Evolutionary conservation across 2,113 vertebrate species (phyloP), one percentile per base, ranked within the genome.

Genomic region (Zootoca vivipara): DNA sequence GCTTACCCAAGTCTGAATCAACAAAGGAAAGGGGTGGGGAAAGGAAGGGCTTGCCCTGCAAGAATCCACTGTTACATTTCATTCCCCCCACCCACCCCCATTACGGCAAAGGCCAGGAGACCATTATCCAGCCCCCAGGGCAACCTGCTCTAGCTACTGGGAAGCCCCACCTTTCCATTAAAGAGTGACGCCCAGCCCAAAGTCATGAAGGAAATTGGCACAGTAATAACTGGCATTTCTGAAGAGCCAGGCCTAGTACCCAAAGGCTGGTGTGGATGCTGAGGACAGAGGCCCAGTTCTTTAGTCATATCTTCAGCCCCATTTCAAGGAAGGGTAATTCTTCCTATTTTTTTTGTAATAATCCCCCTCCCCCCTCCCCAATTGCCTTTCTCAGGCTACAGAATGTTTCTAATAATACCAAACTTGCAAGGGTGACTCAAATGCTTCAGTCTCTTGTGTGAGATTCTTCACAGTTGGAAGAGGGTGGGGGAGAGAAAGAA

Each of bases 1-100:
- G 58, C 72, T 88, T n/a, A 62, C 22, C 42, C 58, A 67, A 52
- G n/a, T 69, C 80, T 88, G 81, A 88, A 83, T 78, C 80, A 83
- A 88, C 87, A 88, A 83, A 88, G 81, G 72, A 73, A 88, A 88
- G 73, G 42, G 87, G 73, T 24, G 73, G 87, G 56, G 87, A 88
- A 56, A 58, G 62, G n/a, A 78, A 77, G 42, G 73, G 62, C 24
- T 77, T 69, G 58, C 80, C 72, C 58, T 46, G 8, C 10, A 83
- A 85, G 28, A 30, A 75, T 46, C 80, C 58, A 67, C 52, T 83
- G 72, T 86, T 64, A 35, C 26, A 42, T 33, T 28, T 13, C 58
- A 46, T 75, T 46, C 42, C 62, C 20, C 28, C 40, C 58, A 62
- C 58, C 13, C 58, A 62, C 46, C 33, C 74, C 18, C 56, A 30